Percentiles rank a stretch among this genome's conserved stretches.
phyloP scores from a whole-genome alignment of 2,797 vertebrate species.

The Delichon dasypus region DNA sequence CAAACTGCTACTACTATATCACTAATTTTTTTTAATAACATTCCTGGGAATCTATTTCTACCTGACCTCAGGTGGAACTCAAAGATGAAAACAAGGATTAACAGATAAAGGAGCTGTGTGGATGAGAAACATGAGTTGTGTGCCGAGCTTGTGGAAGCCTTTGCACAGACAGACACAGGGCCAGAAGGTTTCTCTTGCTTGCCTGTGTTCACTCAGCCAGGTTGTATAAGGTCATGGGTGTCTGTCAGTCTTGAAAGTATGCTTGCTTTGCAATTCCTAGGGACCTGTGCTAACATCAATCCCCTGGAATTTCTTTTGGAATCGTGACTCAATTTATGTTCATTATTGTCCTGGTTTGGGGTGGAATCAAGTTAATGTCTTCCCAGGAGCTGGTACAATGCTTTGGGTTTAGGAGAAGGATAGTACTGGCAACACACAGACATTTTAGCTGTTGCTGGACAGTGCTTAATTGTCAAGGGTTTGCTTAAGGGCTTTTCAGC shows the following conservation, averaged over 20 bases:
- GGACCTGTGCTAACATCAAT: neutral
- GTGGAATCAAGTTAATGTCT: neutral
- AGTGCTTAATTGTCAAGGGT: neutral
- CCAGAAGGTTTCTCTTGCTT: neutral
- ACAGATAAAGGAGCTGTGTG: neutral
- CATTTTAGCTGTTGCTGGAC: neutral
- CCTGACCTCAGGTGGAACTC: neutral
- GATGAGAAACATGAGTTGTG: neutral
- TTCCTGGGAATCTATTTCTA: neutral
- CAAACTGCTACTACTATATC: neutral
- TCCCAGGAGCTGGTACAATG: neutral
- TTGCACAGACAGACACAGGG: neutral
- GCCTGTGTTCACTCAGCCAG: neutral
- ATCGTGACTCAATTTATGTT: neutral
- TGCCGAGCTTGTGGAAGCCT: neutral
- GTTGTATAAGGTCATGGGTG: fast-evolving
- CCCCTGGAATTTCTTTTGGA: neutral
- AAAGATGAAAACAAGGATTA: neutral
- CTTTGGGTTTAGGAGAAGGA: neutral
- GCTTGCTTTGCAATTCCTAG: neutral
- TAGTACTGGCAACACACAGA: neutral
- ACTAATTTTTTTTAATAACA: neutral
- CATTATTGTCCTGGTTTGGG: neutral
- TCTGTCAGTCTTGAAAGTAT: neutral
- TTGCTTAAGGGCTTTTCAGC: neutral